A percentile compares a stretch with the other conserved stretches of the same genome.
These are phyloP conservation scores for Pipistrellus nathusii DNA, from an alignment of 2,797 vertebrate genomes.

Conservation along the genomic window DNA sequence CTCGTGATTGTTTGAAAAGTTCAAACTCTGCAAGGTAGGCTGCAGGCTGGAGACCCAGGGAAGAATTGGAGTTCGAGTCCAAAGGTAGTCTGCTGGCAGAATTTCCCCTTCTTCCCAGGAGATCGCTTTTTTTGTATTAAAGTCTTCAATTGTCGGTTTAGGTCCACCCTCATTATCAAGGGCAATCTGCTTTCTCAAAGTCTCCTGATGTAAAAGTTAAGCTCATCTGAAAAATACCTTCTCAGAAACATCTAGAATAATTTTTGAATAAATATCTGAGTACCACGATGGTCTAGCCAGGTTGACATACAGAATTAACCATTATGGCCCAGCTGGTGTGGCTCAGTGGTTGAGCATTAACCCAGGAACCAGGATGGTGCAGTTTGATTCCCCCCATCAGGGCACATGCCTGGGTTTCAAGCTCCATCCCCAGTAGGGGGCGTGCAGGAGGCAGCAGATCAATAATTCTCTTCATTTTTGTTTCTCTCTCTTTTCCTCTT, in stretches of 20 bases:
- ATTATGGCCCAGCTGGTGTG: too few species aligned
- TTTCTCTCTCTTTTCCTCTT: too few species aligned
- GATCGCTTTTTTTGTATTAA: not conserved
- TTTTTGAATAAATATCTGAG: not conserved
- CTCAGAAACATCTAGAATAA: conserved; percentile 15
- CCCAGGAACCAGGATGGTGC: too few species aligned
- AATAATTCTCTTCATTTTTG: too few species aligned
- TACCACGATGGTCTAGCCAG: not conserved
- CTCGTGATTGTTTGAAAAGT: not conserved
- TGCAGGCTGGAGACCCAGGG: not conserved
- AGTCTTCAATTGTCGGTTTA: not conserved
- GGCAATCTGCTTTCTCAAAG: not conserved
- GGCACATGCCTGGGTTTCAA: too few species aligned
- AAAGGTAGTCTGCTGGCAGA: not conserved
- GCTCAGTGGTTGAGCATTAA: too few species aligned
- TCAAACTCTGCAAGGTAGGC: not conserved
- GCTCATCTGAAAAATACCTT: not conserved
- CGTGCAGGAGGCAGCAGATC: too few species aligned
- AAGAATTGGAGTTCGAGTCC: not conserved
- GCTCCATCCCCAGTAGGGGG: too few species aligned
- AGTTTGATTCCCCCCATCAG: too few species aligned
- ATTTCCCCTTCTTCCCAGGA: not conserved
- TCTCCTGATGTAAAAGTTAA: conserved; percentile 19
- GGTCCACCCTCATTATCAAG: not conserved
- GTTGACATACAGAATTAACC: conserved; percentile 26